Evolutionary conservation across 1,140 invertebrate species (phyloP).

Genomic region (Ceratina japonica): DNA sequence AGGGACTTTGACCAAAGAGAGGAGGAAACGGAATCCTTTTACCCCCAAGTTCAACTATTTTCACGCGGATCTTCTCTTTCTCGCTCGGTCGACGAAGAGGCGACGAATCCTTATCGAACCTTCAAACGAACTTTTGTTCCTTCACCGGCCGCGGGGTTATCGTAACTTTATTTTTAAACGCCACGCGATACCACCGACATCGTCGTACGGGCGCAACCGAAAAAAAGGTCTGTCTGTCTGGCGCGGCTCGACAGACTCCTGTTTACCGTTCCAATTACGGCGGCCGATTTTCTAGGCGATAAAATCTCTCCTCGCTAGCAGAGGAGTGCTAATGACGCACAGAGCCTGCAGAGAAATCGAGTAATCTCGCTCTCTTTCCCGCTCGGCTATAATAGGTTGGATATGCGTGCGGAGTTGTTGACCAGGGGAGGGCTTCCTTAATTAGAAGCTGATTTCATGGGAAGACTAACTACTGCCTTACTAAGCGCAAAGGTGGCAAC

Average conservation of each 20-base stretch:
- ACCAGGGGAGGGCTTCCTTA: conserved; percentile 42
- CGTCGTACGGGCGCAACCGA: background rate
- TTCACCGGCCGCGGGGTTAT: background rate
- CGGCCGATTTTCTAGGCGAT: background rate
- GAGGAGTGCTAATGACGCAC: conserved; percentile 5
- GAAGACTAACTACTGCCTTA: conserved; percentile 40
- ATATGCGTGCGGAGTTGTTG: conserved; percentile 26
- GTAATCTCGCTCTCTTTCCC: background rate
- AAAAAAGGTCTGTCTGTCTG: background rate
- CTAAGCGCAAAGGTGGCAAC: conserved; percentile 33
- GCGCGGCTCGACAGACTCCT: background rate
- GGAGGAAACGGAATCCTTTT: conserved; percentile 28
- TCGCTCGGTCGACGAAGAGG: background rate
- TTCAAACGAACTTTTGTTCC: no score
- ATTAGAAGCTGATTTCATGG: conserved; percentile 45
- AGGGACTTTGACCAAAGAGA: conserved; percentile 3
- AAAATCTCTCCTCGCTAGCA: background rate
- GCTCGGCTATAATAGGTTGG: background rate
- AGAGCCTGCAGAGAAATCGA: conserved; percentile 13
- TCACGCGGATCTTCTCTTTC: conserved; percentile 24
- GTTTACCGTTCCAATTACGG: background rate
- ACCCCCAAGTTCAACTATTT: conserved; percentile 39
- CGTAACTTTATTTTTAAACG: background rate
- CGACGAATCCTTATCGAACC: conserved; percentile 25
- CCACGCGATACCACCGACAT: no score